Evolutionary conservation across 1,140 invertebrate genomes (phyloP).

Genomic region (Microvelia longipes): DNA sequence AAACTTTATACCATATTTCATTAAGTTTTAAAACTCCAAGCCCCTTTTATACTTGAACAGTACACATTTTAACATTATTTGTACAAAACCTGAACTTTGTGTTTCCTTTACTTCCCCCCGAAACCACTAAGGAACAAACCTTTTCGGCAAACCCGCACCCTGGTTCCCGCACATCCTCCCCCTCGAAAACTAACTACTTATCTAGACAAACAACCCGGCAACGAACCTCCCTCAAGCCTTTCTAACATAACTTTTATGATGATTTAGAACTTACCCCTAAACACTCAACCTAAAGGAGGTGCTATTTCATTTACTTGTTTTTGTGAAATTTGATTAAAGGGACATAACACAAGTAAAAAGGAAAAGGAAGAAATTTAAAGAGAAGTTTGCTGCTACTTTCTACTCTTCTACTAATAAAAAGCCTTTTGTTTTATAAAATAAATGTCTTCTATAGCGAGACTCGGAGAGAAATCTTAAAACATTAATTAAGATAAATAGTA

Average conservation of each 20-base stretch:
- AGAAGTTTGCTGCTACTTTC: too few species aligned
- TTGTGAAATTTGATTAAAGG: background rate
- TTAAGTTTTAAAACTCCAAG: slow-evolving; percentile 4
- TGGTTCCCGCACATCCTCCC: background rate
- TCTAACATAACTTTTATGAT: background rate
- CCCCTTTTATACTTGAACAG: background rate
- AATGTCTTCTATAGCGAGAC: too few species aligned
- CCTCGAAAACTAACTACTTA: background rate
- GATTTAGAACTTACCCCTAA: background rate
- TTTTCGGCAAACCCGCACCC: too few species aligned
- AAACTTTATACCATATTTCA: slow-evolving; percentile 8
- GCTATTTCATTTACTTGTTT: background rate
- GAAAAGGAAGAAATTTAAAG: too few species aligned
- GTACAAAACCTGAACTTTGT: background rate
- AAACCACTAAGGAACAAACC: too few species aligned
- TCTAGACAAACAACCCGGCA: background rate
- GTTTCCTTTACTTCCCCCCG: background rate
- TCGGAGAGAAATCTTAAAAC: too few species aligned
- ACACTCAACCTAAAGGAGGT: too few species aligned
- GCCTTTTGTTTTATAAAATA: too few species aligned
- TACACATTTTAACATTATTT: background rate
- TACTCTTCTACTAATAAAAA: too few species aligned
- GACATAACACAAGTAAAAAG: too few species aligned
- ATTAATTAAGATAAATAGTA: too few species aligned
- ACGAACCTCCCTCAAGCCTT: too few species aligned